Evolutionary conservation across 2,797 vertebrate genomes (phyloP).

Genomic region (Dromococcyx pavoninus): DNA sequence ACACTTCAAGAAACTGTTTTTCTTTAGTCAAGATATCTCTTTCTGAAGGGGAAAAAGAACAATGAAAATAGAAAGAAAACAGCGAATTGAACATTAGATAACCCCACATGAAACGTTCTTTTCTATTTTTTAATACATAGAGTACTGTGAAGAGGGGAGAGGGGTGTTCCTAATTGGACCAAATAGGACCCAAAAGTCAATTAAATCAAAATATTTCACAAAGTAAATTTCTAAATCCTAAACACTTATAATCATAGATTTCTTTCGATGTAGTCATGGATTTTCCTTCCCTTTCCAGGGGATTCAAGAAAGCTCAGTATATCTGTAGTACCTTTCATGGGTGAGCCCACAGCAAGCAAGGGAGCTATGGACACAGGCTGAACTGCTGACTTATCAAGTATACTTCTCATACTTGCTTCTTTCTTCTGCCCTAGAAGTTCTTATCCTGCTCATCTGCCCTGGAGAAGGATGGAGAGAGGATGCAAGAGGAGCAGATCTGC

Average conservation of each 20-base stretch:
- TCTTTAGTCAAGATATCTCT: background rate
- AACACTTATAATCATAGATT: background rate
- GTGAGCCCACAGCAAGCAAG: background rate
- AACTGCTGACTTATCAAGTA: background rate
- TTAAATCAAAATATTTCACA: background rate
- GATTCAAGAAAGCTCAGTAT: background rate
- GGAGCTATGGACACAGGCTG: background rate
- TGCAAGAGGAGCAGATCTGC: background rate
- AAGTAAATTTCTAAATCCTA: background rate
- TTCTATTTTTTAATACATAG: background rate
- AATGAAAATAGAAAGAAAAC: background rate
- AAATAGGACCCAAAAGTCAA: background rate
- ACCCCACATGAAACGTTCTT: background rate
- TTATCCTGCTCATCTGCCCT: background rate
- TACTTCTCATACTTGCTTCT: background rate
- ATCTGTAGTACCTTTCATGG: background rate
- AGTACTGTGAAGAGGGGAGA: background rate
- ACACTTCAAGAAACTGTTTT: background rate
- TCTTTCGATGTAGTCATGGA: too few relatives aligned
- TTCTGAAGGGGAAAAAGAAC: background rate
- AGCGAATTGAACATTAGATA: background rate
- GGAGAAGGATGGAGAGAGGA: background rate
- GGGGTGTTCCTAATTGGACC: accelerated
- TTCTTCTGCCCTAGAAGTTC: background rate
- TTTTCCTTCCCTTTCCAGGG: too few relatives aligned